Conservation (phyloP, 2,797 vertebrate species). For the Ibycter americanus region DNA sequence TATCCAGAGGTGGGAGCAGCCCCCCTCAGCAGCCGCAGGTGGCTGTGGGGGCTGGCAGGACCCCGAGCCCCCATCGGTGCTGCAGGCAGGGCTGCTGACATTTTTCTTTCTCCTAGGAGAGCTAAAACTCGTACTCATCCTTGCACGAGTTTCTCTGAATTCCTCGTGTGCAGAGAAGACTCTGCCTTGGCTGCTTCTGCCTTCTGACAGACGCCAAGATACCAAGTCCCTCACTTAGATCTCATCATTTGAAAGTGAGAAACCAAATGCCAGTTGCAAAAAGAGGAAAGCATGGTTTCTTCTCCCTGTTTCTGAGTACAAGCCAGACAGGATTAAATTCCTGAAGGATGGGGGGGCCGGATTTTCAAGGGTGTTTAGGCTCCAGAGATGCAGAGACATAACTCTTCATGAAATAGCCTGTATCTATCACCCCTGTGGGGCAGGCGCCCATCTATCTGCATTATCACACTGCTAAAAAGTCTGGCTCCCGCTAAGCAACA, state of each 20-base stretch:
- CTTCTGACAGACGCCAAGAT: background rate
- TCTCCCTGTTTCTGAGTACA: background rate
- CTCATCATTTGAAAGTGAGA: background rate
- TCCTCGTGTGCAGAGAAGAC: background rate
- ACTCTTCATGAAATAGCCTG: background rate
- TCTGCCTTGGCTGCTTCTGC: background rate
- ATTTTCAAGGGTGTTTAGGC: constrained; percentile 15
- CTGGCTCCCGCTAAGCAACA: background rate
- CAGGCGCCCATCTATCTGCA: background rate
- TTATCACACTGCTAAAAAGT: constrained; percentile 13
- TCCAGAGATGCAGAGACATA: constrained; percentile 20
- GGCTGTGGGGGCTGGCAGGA: background rate
- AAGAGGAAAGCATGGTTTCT: background rate
- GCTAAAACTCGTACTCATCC: background rate
- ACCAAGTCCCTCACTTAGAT: background rate
- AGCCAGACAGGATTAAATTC: background rate
- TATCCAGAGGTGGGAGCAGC: background rate
- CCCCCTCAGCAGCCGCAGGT: background rate
- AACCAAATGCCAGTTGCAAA: background rate
- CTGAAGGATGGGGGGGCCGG: background rate
- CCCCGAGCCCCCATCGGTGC: rapidly evolving
- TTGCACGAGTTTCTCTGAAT: background rate
- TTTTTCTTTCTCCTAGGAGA: background rate
- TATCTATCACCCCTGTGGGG: background rate
- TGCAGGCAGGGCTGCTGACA: background rate